A percentile compares a stretch with the other conserved stretches of the same genome.
These are phyloP conservation scores for Calvadosia cruxmelitensis DNA, from an alignment of 30 jellyfish, hydroid and myxozoan genomes.

Conservation along the genomic window DNA sequence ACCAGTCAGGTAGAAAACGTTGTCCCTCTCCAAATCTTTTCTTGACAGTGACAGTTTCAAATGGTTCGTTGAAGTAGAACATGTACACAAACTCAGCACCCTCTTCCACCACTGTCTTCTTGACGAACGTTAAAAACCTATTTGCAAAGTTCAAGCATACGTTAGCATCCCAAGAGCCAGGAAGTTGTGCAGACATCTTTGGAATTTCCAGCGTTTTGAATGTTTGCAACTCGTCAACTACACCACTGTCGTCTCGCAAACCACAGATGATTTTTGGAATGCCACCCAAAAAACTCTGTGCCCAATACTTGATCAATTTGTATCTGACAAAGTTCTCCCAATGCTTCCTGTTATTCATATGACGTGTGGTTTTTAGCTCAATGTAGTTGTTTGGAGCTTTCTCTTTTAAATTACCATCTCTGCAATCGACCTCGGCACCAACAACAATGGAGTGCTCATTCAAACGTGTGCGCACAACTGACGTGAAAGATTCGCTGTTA, in stretches of 20 bases:
- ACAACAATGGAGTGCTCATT: constrained; percentile 48
- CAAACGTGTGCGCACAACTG: constrained; percentile 65
- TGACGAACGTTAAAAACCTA: constrained; percentile 56
- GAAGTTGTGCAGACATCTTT: constrained; percentile 12
- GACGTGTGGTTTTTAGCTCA: constrained; percentile 72
- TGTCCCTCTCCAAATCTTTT: constrained; percentile 26
- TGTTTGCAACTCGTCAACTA: constrained; percentile 33
- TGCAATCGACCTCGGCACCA: constrained; percentile 94
- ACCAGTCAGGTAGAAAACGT: constrained; percentile 83
- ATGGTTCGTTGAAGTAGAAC: constrained; percentile 51
- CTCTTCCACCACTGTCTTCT: constrained; percentile 29
- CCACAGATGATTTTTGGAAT: constrained; percentile 82
- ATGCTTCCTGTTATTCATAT: constrained; percentile 29
- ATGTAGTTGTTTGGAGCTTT: constrained; percentile 51
- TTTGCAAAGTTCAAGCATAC: constrained; percentile 56
- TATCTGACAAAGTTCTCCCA: constrained; percentile 52
- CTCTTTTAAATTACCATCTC: constrained; percentile 22
- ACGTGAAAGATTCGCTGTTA: constrained; percentile 71
- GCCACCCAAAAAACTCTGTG: constrained; percentile 89
- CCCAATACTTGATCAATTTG: constrained; percentile 82
- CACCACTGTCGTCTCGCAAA: constrained; percentile 75
- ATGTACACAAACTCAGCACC: constrained; percentile 37
- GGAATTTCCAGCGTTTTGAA: constrained; percentile 55
- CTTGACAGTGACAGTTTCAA: constrained; percentile 15
- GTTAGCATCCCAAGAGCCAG: constrained; percentile 55